Base-by-base conservation (phyloP, 2,888 invertebrate genomes). In the Gandaritis pyraliata region DNA sequence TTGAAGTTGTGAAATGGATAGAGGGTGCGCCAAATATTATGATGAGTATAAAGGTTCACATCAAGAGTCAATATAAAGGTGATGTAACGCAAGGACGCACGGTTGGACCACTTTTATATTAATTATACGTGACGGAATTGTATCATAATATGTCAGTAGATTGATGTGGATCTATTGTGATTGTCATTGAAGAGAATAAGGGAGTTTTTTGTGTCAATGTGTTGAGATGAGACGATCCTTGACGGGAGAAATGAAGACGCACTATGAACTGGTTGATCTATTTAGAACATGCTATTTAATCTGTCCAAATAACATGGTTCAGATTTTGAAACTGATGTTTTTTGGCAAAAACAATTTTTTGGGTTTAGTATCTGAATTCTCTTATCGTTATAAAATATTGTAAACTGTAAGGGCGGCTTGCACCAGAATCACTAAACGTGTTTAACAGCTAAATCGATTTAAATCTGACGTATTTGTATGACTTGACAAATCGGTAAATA, bases 91-190 rank as follows among this genome's bases (percentile, higher is more conserved):
- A 85, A 85, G 85, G 83, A 85, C 78, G 76, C 79, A 71, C 66
- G 69, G 79, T 83, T 74, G 83, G 81, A 74, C 81, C 83, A 79
- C 75, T 83, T 56, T 67, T 77, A 81, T 77, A 83, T 86, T 87
- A 88, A 90, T 90, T 88, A 86, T 83, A 82, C 77, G 85, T 87
- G 87, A 87, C 85, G 81, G 83, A 90, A 88, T 81, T 81, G 83
- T 88, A 88, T 86, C 88, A 88, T 83, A 87, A 82, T 84, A 83
- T 81, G 81, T 79, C 77, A 73, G 73, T 71, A 77, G 80, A 83
- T 85, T 84, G 83, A 85, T 86, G 80, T 70, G 74, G 64, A 65
- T 64, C 60, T 59, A 61, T 69, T 69, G 68, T 71, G 66, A 72
- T 65, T 71, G 70, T 68, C 64, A 65, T 66, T 68, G 61, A 67